A percentile compares a stretch with the other conserved stretches of the same genome.
Evolutionary conservation across 2,797 vertebrate species (phyloP).

Genomic region (Sebastes paucispinis): DNA sequence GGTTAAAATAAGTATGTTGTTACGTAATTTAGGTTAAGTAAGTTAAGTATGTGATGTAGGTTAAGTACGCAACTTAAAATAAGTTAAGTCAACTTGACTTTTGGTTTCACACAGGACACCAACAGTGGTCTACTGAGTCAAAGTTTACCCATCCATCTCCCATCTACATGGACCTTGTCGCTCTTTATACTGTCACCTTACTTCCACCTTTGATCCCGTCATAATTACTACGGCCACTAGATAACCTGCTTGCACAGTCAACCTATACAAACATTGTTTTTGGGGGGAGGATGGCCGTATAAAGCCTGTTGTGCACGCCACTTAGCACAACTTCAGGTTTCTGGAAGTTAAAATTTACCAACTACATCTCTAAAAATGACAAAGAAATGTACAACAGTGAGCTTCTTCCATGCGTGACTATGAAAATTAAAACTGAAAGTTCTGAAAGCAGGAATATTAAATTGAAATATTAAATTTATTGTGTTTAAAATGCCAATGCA

Average conservation of each 20-base stretch:
- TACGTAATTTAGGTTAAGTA: background rate
- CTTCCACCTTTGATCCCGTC: background rate
- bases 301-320: background rate
- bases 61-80: background rate
- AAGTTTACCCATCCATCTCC: too few species aligned
- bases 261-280: background rate
- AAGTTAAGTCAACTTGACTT: background rate
- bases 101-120: background rate
- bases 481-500: background rate
- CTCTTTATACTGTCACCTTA: background rate
- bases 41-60: too few species aligned
- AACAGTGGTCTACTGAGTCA: too few species aligned
- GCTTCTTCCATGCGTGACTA: background rate
- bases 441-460: background rate
- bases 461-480: background rate
- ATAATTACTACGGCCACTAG: background rate
- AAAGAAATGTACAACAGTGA: background rate
- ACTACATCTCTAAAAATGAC: background rate
- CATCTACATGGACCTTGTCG: background rate
- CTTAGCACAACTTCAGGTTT: background rate
- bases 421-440: background rate
- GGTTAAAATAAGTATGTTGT: background rate
- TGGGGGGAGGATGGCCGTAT: background rate
- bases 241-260: background rate
- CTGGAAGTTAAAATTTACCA: background rate